Conservation (phyloP, 2,113 vertebrate genomes). For the Paramormyrops kingsleyae region DNA sequence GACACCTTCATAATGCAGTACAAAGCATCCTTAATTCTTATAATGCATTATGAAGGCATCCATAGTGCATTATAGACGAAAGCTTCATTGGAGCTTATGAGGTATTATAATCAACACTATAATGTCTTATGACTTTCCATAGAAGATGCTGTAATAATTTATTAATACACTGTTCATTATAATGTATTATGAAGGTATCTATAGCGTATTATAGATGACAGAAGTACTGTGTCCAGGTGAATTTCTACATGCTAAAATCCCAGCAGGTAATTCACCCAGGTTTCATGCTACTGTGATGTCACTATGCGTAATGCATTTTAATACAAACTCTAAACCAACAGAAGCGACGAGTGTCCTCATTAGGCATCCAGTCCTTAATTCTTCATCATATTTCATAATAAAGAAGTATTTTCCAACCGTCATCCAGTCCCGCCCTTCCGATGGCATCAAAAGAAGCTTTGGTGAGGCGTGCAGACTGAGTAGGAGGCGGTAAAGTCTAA, state of each 20-base stretch:
- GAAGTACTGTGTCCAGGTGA: background rate
- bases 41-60: background rate
- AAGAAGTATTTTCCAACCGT: background rate
- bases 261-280: background rate
- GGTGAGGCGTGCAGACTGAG: background rate
- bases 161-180: background rate
- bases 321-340: background rate
- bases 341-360: background rate
- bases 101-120: background rate
- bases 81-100: background rate
- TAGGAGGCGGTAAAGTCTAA: background rate
- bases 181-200: background rate
- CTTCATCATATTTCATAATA: background rate
- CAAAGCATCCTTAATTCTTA: too few species aligned
- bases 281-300: background rate
- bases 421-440: background rate
- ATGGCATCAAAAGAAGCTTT: background rate
- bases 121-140: background rate
- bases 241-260: background rate
- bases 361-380: background rate
- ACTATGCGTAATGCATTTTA: background rate
- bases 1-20: too few species aligned
- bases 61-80: background rate
- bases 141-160: background rate
- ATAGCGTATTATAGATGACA: background rate